Conservation (phyloP, 2,888 invertebrate genomes). For the Heteromurus nitidus region DNA sequence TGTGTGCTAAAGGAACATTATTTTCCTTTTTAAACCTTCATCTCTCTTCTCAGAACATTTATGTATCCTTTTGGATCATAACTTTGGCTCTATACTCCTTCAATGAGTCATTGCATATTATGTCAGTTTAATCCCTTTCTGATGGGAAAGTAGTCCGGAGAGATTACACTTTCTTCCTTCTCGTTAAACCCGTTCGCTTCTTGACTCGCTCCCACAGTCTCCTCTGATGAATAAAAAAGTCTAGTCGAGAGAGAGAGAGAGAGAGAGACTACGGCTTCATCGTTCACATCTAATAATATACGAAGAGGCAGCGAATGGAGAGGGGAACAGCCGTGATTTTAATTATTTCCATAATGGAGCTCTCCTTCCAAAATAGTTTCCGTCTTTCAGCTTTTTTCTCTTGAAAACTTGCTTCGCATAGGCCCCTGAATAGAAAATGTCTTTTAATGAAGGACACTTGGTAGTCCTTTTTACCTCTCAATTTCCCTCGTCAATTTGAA, state of each 20-base stretch:
- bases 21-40: neutral
- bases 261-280: too few species aligned
- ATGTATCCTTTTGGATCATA: slow-evolving; percentile 5
- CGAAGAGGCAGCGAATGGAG: neutral
- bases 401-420: too few species aligned
- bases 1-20: slow-evolving; percentile 10
- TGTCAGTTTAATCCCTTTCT: slow-evolving; percentile 61
- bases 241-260: too few species aligned
- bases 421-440: slow-evolving; percentile 40
- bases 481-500: neutral
- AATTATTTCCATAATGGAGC: slow-evolving; percentile 56
- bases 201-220: slow-evolving; percentile 5
- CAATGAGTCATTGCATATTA: slow-evolving; percentile 59
- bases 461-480: slow-evolving; percentile 3
- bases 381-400: slow-evolving; percentile 25
- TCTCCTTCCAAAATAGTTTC: neutral
- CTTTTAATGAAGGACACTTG: slow-evolving; percentile 13
- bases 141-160: slow-evolving; percentile 60
- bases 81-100: slow-evolving; percentile 29
- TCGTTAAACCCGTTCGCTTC: neutral
- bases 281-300: too few species aligned
- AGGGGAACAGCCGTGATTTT: slow-evolving; percentile 48
- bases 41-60: too few species aligned
- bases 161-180: slow-evolving; percentile 51
- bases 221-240: too few species aligned